phyloP scores from a whole-genome alignment of 2,113 vertebrate species.

The Oreochromis aureus region DNA sequence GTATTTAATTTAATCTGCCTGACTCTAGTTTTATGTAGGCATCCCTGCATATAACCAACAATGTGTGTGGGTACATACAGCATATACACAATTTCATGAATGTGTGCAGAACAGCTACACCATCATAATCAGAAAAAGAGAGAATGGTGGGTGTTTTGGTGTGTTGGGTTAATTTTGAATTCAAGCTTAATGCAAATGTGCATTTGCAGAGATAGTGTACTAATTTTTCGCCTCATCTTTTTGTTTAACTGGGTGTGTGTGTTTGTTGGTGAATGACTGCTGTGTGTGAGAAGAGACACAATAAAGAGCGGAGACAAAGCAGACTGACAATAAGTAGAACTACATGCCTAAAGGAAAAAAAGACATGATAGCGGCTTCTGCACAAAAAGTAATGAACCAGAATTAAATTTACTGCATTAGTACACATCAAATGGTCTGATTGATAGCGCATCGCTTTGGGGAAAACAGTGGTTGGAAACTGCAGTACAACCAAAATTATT shows the following conservation, averaged over 20 bases:
- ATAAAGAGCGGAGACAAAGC: not conserved
- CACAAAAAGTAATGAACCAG: not conserved
- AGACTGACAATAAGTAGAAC: not conserved
- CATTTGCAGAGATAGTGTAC: not conserved
- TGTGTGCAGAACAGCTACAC: not conserved
- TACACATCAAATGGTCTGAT: not conserved
- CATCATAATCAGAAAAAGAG: not conserved
- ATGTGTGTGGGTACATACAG: not conserved
- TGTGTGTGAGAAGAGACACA: not conserved
- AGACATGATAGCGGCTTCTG: not conserved
- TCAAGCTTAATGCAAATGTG: not conserved
- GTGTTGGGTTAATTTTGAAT: not conserved
- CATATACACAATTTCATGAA: not conserved
- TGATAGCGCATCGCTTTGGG: not conserved
- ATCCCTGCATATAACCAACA: not conserved
- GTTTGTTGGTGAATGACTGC: not conserved
- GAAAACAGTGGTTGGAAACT: not conserved
- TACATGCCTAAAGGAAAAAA: not conserved
- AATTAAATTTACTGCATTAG: not conserved
- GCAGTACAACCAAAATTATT: not conserved
- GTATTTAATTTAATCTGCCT: not conserved
- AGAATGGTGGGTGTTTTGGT: not conserved
- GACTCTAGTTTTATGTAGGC: not conserved
- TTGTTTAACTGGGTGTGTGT: not conserved
- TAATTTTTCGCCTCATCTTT: rapidly evolving